A percentile compares a stretch with the other conserved stretches of the same genome.
These are phyloP conservation scores for Vulpes vulpes DNA, from an alignment of 2,113 vertebrate genomes.

Conservation along the genomic window DNA sequence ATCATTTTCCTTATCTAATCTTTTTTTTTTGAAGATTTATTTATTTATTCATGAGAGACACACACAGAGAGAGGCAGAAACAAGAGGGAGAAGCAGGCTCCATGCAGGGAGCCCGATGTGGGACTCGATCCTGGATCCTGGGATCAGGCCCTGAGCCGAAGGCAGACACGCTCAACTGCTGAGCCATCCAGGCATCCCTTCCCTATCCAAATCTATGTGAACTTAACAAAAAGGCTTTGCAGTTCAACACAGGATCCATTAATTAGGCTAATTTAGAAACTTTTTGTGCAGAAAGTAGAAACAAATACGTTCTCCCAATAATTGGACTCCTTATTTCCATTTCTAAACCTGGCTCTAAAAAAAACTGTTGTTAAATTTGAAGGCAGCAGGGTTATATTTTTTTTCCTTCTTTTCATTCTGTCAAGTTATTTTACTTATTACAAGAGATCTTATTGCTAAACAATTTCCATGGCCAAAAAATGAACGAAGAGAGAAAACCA, in stretches of 20 bases:
- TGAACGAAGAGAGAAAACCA: conserved; percentile 11
- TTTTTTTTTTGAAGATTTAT: no score
- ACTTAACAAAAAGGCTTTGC: not conserved
- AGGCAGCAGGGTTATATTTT: not conserved
- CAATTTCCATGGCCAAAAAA: conserved; percentile 17
- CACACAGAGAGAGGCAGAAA: no score
- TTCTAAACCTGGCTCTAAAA: conserved; percentile 4
- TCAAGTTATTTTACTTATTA: conserved; percentile 27
- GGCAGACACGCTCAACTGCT: no score
- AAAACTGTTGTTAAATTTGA: conserved; percentile 31
- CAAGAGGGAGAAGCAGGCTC: no score
- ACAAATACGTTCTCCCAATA: not conserved
- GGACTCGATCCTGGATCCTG: no score
- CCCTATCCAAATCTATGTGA: not conserved
- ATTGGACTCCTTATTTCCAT: not conserved
- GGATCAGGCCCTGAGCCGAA: no score
- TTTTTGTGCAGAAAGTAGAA: not conserved
- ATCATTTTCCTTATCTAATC: not conserved
- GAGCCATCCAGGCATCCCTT: no score
- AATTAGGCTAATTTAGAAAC: conserved; percentile 35
- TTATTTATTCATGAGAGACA: no score
- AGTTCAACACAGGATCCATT: not conserved
- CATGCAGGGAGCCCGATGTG: no score
- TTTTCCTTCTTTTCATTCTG: not conserved
- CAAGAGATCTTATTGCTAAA: conserved; percentile 4